A percentile compares a stretch with the other conserved stretches of the same genome.
Conservation (phyloP, 2,113 vertebrate genomes). For the Nerophis ophidion region DNA sequence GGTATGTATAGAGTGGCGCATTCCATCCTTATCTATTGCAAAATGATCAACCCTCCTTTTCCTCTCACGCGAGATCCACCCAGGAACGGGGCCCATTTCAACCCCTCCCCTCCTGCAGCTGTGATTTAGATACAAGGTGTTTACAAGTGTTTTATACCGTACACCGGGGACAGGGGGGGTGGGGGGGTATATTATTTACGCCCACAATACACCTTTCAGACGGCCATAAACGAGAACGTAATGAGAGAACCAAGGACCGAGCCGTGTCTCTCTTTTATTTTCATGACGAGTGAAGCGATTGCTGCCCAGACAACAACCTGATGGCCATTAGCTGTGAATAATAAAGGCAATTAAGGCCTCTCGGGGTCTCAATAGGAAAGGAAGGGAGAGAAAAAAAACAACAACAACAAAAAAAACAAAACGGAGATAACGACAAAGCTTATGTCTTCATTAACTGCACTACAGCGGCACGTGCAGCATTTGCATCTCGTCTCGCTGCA, state of each 20-base stretch:
- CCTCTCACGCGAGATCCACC: too few species aligned
- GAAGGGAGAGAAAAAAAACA: conserved; percentile 32
- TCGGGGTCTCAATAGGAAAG: conserved; percentile 32
- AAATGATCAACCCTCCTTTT: too few species aligned
- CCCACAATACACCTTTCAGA: not conserved
- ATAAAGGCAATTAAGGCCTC: conserved; percentile 51
- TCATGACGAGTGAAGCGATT: conserved; percentile 45
- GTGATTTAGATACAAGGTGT: not conserved
- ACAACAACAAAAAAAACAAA: too few species aligned
- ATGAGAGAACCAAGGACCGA: conserved; percentile 56
- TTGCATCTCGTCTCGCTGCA: conserved; percentile 47
- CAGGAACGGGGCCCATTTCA: too few species aligned
- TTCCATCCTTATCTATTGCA: too few species aligned
- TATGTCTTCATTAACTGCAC: conserved; percentile 34
- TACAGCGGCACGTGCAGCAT: conserved; percentile 29
- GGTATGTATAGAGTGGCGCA: too few species aligned
- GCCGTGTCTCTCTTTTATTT: conserved; percentile 31
- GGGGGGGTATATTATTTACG: not conserved
- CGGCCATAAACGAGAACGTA: conserved; percentile 48
- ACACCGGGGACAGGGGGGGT: not conserved
- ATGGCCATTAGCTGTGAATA: conserved; percentile 55
- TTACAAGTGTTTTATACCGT: not conserved
- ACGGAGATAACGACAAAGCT: conserved; percentile 35
- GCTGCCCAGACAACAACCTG: conserved; percentile 36
- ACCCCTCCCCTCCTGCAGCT: not conserved